A percentile compares a stretch with the other conserved stretches of the same genome.
These are phyloP conservation scores for Micrasema longulum DNA, from an alignment of 1,140 invertebrate species.

Conservation along the genomic window DNA sequence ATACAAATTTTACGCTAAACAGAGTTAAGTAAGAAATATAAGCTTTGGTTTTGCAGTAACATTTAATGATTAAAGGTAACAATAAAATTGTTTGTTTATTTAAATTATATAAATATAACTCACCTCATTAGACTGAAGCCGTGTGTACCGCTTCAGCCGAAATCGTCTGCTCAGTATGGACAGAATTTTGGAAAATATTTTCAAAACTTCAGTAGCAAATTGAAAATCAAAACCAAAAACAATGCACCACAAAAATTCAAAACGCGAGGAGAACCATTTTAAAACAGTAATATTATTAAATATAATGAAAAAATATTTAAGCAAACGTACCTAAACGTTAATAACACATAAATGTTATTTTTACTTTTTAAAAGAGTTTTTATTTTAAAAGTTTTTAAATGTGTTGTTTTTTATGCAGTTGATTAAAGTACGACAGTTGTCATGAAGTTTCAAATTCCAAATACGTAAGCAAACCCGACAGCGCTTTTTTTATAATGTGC, in stretches of 20 bases:
- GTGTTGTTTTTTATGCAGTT: too few relatives aligned
- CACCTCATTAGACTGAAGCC: conserved; percentile 53
- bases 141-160: conserved; percentile 53
- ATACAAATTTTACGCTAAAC: too few relatives aligned
- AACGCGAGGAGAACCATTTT: too few relatives aligned
- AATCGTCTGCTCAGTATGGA: conserved; percentile 51
- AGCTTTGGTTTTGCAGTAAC: too few relatives aligned
- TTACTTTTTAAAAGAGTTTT: too few relatives aligned
- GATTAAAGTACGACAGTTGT: too few relatives aligned
- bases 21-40: too few relatives aligned
- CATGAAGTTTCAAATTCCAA: too few relatives aligned
- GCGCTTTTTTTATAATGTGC: conserved; percentile 34
- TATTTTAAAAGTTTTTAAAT: too few relatives aligned
- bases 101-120: conserved; percentile 12
- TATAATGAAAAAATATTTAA: neutral
- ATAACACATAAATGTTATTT: too few relatives aligned
- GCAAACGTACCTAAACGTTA: neutral
- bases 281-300: neutral
- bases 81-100: too few relatives aligned
- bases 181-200: conserved; percentile 52
- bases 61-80: too few relatives aligned
- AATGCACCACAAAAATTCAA: neutral
- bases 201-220: conserved; percentile 15
- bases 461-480: conserved; percentile 15
- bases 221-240: conserved; percentile 11